These are phyloP conservation scores for Melanotaenia pygmaea DNA, from an alignment of 2,797 vertebrate genomes.

Conservation along the genomic window DNA sequence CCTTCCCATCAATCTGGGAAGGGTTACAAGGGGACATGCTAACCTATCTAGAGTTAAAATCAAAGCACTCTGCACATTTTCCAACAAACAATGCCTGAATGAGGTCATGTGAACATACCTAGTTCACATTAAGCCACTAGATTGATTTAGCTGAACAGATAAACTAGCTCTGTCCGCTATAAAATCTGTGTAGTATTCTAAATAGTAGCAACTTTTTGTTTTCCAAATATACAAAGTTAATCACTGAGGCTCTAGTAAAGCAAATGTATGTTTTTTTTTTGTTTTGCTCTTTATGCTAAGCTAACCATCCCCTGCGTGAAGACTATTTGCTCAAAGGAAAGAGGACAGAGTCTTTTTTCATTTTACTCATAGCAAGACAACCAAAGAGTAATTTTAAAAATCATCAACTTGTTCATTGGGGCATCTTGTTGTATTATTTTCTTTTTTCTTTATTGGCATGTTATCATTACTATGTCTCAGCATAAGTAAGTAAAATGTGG, in stretches of 20 bases:
- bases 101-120: no score
- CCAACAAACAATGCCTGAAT: no score
- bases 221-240: background rate
- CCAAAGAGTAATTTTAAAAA: no score
- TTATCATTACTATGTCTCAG: background rate
- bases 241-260: background rate
- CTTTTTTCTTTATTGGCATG: background rate
- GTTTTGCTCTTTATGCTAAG: background rate
- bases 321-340: background rate
- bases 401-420: no score
- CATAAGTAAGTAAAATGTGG: conserved; percentile 14
- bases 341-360: background rate
- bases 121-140: background rate
- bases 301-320: background rate
- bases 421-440: background rate
- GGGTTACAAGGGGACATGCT: no score
- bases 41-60: no score
- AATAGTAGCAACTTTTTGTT: background rate
- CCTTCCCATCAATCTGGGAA: no score
- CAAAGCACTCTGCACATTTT: no score
- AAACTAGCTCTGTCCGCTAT: background rate
- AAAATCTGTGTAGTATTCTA: background rate
- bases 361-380: background rate
- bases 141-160: background rate
- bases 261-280: background rate